Evolutionary conservation across 1,140 invertebrate genomes (phyloP).

Genomic region (Papilio polytes): DNA sequence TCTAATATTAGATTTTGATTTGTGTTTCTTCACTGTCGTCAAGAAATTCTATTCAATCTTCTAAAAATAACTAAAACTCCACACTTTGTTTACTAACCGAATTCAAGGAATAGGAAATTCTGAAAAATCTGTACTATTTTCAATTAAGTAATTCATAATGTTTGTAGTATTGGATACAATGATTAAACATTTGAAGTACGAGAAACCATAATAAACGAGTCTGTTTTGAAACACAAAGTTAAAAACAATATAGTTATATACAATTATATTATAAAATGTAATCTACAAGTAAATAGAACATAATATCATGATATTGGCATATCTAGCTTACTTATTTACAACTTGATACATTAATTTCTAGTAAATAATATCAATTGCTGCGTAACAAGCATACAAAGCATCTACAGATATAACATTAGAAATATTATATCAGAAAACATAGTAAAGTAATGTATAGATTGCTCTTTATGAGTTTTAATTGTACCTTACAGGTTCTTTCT

Average conservation of each 20-base stretch:
- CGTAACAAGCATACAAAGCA: background rate
- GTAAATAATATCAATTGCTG: background rate
- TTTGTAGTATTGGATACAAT: background rate
- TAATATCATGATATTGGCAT: background rate
- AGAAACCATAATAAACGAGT: background rate
- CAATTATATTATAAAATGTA: background rate
- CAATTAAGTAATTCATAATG: background rate
- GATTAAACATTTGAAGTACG: background rate
- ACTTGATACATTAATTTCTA: background rate
- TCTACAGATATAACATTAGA: background rate
- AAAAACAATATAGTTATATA: background rate
- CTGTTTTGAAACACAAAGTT: background rate
- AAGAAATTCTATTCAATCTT: background rate
- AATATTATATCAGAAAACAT: background rate
- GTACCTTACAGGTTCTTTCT: background rate
- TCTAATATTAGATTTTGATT: conserved; percentile 13
- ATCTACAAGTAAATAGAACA: background rate
- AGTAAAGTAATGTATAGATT: background rate
- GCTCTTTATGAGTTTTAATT: background rate
- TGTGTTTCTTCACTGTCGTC: background rate
- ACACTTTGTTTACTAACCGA: no score
- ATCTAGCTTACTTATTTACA: conserved; percentile 16
- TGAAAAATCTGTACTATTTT: background rate
- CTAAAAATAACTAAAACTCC: background rate
- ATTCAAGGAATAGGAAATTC: no score